Percentiles rank a stretch among this genome's conserved stretches.
Evolutionary conservation across 2,888 invertebrate genomes (phyloP).

Genomic region (Uropetala carovei): DNA sequence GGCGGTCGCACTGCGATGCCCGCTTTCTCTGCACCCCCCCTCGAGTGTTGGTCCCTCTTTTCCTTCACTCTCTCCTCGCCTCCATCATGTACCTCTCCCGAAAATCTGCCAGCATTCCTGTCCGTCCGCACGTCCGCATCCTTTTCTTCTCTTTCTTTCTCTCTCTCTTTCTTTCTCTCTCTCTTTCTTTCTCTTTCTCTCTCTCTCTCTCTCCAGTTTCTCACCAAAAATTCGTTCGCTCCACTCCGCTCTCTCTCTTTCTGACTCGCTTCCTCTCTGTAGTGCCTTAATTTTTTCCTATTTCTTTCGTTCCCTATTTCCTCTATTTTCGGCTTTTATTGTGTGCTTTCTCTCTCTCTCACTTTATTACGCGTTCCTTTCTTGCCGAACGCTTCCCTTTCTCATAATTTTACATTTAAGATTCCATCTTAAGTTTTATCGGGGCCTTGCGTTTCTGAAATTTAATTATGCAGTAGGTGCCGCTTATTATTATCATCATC

Average conservation of each 20-base stretch:
- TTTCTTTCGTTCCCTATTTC: not conserved
- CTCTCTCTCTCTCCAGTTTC: not conserved
- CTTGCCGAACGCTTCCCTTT: not conserved
- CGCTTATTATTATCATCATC: no score
- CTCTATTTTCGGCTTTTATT: not conserved
- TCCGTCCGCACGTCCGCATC: not conserved
- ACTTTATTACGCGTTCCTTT: not conserved
- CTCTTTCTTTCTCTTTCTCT: not conserved
- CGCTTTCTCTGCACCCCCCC: no score
- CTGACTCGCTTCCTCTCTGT: not conserved
- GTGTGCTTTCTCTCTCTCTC: not conserved
- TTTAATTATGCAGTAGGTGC: no score
- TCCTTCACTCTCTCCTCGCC: not conserved
- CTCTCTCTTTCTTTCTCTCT: not conserved
- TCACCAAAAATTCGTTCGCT: not conserved
- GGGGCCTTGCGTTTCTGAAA: no score
- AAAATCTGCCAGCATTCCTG: conserved; percentile 17
- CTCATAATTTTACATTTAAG: no score
- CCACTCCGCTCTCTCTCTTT: not conserved
- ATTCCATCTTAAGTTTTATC: no score
- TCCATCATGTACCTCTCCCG: not conserved
- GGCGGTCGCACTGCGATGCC: no score
- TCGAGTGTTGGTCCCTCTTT: not conserved
- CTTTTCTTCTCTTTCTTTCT: not conserved
- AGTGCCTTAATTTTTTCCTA: not conserved